Conservation (phyloP, 2,113 vertebrate genomes). For the Otocyon megalotis region DNA sequence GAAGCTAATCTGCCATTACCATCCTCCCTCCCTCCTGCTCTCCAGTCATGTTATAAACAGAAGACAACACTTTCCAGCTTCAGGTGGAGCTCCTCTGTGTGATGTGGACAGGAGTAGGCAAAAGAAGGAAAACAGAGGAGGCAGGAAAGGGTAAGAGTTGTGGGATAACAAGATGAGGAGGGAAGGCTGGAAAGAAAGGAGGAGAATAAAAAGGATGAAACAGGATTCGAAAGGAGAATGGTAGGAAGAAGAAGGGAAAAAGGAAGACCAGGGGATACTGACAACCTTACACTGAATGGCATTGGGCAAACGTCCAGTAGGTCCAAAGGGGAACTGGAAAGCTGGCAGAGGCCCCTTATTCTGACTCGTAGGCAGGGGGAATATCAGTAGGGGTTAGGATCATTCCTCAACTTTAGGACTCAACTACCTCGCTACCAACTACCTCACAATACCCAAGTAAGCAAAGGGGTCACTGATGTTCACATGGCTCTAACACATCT, state of each 20-base stretch:
- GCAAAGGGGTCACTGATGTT: constrained; percentile 14
- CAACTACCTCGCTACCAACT: background rate
- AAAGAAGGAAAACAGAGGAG: constrained; percentile 12
- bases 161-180: background rate
- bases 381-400: background rate
- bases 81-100: background rate
- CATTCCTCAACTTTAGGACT: background rate
- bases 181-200: background rate
- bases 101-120: background rate
- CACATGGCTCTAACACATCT: background rate
- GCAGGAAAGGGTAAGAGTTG: background rate
- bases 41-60: constrained; percentile 16
- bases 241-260: background rate
- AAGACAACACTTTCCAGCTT: constrained; percentile 1
- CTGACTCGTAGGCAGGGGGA: background rate
- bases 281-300: background rate
- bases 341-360: background rate
- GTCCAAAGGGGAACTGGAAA: background rate
- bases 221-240: background rate
- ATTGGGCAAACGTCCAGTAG: background rate
- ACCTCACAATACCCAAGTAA: background rate
- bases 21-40: background rate
- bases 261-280: background rate
- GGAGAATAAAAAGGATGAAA: background rate
- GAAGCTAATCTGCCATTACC: background rate